These are phyloP conservation scores for Stegana nigrithorax DNA, from an alignment of 2,888 invertebrate species.

Conservation along the genomic window DNA sequence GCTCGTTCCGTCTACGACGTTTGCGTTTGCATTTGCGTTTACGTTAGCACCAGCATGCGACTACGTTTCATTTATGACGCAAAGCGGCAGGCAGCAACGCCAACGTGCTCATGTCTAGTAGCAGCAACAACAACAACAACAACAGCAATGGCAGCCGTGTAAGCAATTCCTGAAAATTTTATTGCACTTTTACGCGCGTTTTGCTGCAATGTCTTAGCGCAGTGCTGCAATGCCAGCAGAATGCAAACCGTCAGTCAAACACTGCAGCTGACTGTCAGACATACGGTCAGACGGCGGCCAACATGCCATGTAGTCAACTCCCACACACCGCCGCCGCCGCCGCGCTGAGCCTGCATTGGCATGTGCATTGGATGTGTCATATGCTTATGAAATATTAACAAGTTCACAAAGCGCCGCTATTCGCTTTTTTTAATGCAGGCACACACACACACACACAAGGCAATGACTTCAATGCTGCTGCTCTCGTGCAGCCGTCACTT, in stretches of 20 bases:
- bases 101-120: background rate
- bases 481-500: no score
- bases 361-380: slow-evolving; percentile 15
- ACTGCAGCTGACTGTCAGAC: background rate
- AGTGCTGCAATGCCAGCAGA: no score
- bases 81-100: background rate
- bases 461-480: no score
- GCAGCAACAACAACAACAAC: background rate
- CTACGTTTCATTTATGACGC: slow-evolving; percentile 8
- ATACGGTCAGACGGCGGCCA: background rate
- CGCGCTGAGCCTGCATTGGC: background rate
- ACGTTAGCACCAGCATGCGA: background rate
- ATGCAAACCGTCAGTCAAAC: background rate
- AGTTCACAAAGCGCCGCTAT: no score
- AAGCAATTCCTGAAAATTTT: slow-evolving; percentile 19
- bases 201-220: background rate
- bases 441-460: no score
- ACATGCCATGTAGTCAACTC: background rate
- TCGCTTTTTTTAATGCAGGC: no score
- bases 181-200: slow-evolving; percentile 17
- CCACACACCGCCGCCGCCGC: background rate
- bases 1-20: slow-evolving; percentile 30
- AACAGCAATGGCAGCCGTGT: background rate
- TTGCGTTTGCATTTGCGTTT: background rate
- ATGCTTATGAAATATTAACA: slow-evolving; percentile 18